Conservation (phyloP, 1,140 invertebrate genomes). For the Battus philenor region DNA sequence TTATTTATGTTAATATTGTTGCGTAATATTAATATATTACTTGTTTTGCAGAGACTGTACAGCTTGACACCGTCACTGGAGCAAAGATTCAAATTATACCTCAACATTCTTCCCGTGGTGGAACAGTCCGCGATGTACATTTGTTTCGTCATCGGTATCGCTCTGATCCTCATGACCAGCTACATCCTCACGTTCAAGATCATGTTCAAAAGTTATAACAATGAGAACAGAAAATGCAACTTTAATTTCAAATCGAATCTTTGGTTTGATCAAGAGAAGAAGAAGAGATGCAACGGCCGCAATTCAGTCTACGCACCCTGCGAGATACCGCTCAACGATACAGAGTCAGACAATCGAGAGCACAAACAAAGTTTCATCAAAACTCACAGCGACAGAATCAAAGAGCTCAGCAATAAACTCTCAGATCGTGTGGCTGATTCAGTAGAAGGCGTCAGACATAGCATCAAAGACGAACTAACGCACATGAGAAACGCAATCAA, state of each 20-base stretch:
- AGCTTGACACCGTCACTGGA: conserved; percentile 78
- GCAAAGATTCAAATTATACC: conserved; percentile 82
- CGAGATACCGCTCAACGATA: conserved; percentile 51
- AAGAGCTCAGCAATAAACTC: conserved; percentile 48
- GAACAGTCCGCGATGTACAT: conserved; percentile 78
- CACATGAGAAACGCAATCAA: conserved; percentile 37
- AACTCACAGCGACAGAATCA: conserved; percentile 49
- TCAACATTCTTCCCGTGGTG: conserved; percentile 81
- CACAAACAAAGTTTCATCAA: conserved; percentile 35
- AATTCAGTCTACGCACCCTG: conserved; percentile 54
- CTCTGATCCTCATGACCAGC: conserved; percentile 39
- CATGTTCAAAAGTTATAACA: conserved; percentile 49
- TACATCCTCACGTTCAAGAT: conserved; percentile 60
- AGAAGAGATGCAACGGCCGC: conserved; percentile 20
- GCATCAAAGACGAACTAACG: conserved; percentile 36
- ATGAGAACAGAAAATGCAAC: conserved; percentile 28
- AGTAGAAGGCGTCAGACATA: conserved; percentile 42
- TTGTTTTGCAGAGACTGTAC: conserved; percentile 80
- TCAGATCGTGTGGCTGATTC: conserved; percentile 52
- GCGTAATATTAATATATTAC: too few species aligned
- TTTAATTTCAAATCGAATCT: conserved; percentile 32
- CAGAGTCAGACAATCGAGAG: conserved; percentile 38
- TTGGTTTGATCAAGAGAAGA: conserved; percentile 39
- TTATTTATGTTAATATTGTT: too few species aligned
- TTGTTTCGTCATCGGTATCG: conserved; percentile 74